A percentile compares a stretch with the other conserved stretches of the same genome.
These are phyloP conservation scores for Tolmerus cingulatus DNA, from an alignment of 2,888 invertebrate genomes.

Conservation along the genomic window DNA sequence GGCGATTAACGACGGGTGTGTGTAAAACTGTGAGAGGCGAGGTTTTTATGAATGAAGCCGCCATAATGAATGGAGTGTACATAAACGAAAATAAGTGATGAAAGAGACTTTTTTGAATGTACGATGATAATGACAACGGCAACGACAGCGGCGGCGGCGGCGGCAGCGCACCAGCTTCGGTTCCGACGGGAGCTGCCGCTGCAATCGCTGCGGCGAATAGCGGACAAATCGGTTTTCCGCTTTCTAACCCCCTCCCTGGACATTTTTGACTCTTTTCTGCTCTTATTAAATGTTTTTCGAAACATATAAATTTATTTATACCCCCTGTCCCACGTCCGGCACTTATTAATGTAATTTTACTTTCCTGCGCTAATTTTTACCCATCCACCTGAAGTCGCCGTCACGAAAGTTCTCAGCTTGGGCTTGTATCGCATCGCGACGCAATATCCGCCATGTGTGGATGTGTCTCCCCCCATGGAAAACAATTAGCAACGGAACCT, in stretches of 20 bases:
- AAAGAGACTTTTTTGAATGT: slow-evolving; percentile 36
- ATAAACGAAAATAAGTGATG: slow-evolving; percentile 42
- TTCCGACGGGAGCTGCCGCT: neutral
- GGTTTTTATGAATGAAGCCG: slow-evolving; percentile 53
- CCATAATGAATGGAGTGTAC: slow-evolving; percentile 51
- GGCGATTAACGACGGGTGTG: slow-evolving; percentile 28
- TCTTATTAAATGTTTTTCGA: neutral
- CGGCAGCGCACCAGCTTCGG: neutral
- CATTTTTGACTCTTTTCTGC: neutral
- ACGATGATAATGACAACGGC: slow-evolving; percentile 7
- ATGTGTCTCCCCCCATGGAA: neutral
- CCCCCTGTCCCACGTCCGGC: neutral
- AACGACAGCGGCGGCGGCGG: slow-evolving; percentile 11
- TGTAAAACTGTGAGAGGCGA: slow-evolving; percentile 40
- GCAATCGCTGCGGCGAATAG: neutral
- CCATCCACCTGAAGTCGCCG: neutral
- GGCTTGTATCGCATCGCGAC: neutral
- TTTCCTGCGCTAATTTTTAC: neutral
- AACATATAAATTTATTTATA: neutral
- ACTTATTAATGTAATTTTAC: slow-evolving; percentile 5
- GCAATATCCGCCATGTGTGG: neutral
- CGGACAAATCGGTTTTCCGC: neutral
- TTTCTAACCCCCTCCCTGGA: neutral
- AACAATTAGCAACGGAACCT: neutral
- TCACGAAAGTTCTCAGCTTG: neutral